Evolutionary conservation across 2,113 vertebrate species (phyloP).

Genomic region (Vulpes vulpes): DNA sequence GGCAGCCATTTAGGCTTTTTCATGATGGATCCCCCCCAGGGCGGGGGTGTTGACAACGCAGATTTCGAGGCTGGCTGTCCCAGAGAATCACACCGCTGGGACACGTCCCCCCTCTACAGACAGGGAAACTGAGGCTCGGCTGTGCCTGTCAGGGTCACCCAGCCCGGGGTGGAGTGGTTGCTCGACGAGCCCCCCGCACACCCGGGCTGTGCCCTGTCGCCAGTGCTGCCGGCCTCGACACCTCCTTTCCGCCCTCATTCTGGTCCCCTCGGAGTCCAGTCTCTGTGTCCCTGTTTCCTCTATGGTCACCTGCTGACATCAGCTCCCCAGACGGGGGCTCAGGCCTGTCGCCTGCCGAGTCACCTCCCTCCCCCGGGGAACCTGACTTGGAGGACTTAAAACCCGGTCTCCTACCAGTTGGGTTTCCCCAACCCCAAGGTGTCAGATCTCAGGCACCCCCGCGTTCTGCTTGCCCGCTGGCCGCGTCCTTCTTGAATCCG

Average conservation of each 20-base stretch:
- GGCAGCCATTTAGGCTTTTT: neutral
- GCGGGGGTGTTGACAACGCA: rapidly evolving
- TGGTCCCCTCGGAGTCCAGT: too few relatives aligned
- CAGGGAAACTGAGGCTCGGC: neutral
- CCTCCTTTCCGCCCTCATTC: too few relatives aligned
- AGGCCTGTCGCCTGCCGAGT: neutral
- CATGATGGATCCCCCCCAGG: too few relatives aligned
- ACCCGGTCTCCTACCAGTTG: neutral
- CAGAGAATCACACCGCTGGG: neutral
- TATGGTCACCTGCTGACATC: too few relatives aligned
- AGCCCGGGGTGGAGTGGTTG: too few relatives aligned
- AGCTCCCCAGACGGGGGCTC: too few relatives aligned
- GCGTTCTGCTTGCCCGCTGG: rapidly evolving
- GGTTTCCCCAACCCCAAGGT: neutral
- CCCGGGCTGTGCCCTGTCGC: too few relatives aligned
- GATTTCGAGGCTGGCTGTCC: neutral
- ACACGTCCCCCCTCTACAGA: neutral
- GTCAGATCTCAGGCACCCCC: neutral
- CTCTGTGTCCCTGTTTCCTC: too few relatives aligned
- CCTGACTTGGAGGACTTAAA: neutral
- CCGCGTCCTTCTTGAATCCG: neutral
- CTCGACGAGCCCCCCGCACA: too few relatives aligned
- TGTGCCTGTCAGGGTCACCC: too few relatives aligned
- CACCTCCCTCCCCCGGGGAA: neutral
- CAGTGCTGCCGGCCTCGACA: too few relatives aligned